Conservation (phyloP, 2,888 invertebrate genomes). For the Mactromeris polynyma region DNA sequence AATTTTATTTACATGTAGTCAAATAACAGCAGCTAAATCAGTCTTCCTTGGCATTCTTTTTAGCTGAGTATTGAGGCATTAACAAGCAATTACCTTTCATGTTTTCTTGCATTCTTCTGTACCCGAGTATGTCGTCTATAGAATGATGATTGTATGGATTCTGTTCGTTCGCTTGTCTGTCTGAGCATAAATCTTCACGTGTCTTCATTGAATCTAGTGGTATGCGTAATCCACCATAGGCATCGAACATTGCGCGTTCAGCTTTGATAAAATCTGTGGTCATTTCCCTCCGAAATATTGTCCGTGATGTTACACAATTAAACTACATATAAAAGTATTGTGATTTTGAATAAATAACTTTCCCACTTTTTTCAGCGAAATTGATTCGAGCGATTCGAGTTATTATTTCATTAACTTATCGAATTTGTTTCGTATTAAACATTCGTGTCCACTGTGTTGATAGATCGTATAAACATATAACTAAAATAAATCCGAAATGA, state of each 20-base stretch:
- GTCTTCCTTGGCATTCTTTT: too few relatives aligned
- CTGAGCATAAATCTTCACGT: constrained; percentile 58
- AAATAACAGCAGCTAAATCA: too few relatives aligned
- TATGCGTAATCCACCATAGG: constrained; percentile 54
- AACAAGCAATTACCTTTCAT: constrained; percentile 69
- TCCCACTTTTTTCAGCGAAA: neutral
- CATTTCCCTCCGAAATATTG: constrained; percentile 34
- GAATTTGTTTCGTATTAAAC: constrained; percentile 29
- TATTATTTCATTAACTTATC: neutral
- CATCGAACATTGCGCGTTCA: constrained; percentile 64
- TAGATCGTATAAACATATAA: constrained; percentile 39
- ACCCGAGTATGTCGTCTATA: constrained; percentile 81
- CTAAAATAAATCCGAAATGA: constrained; percentile 58
- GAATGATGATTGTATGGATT: constrained; percentile 76
- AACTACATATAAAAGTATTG: neutral
- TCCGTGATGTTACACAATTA: neutral
- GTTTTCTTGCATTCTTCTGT: constrained; percentile 67
- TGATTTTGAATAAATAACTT: neutral
- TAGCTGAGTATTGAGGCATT: neutral
- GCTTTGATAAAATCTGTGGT: constrained; percentile 54
- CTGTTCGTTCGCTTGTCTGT: constrained; percentile 53
- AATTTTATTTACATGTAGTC: too few relatives aligned
- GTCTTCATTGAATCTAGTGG: constrained; percentile 61
- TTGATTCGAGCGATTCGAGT: neutral
- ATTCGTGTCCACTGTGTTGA: constrained; percentile 28